Base-by-base conservation (phyloP, 2,888 invertebrate species). In the Rhorus exstirpatorius region DNA sequence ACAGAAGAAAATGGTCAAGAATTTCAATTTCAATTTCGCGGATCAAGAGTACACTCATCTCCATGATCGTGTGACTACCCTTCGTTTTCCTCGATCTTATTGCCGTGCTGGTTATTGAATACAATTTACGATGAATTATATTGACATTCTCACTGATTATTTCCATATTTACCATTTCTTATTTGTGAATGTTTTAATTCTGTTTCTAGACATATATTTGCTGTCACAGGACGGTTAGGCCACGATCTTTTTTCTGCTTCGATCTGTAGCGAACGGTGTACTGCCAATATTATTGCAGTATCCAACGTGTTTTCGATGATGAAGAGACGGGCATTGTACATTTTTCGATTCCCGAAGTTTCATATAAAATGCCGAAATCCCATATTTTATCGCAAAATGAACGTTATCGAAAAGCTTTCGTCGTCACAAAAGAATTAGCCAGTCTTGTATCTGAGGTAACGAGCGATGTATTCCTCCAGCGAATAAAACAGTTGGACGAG, bases 101-200 rank as follows among this genome's bases (percentile, higher is more conserved):
- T 83, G 14, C 79, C 79, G 53, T 80, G 68, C 63, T 67, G 72
- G 79, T 79, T 72, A 26, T 26, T 63, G 8, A 21, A 14, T 17
- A 31, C 6, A 31, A 31, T 31, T 31, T 31, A 6, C 31, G 6
- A 31, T 31, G 31, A 2, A 17, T 17, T 51, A 51, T 19, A 7
- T 49, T 6, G 6, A 49, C n/a, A 49, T 53, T 53, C 3, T 7
- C 2, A 24, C 21, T 8, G 12, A 12, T 55, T 0, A 1, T 55
- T 10, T 3, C 26, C 24, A 14, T 1, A 24, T 35, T 58, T 58
- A 31, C 24, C 7, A 1, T 26, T 8, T 1, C 14, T 17, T 4
- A 31, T 31, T 58, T 58, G 26, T 0, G 4, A 2, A 1, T 31
- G 6, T 14, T 1, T 26, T 58, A 1, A 31, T 35, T 58, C 31